Conservation (phyloP, 2,113 vertebrate species). For the Nyctibius bracteatus region DNA sequence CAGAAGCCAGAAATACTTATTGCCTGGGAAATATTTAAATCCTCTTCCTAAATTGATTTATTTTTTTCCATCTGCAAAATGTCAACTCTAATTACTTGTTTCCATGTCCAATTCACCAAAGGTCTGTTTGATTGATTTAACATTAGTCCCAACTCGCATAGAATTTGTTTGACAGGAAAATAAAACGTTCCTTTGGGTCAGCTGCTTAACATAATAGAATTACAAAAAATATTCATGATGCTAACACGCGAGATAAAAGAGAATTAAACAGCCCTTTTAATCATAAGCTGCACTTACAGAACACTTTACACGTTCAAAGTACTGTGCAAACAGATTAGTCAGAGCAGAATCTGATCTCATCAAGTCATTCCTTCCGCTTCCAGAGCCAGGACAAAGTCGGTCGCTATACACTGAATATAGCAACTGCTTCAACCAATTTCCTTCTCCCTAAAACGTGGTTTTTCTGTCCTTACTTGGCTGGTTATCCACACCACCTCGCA, state of each 20-base stretch:
- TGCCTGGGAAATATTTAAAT: background rate
- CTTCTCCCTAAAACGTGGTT: background rate
- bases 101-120: background rate
- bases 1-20: background rate
- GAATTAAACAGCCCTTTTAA: conserved; percentile 15
- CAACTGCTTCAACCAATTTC: background rate
- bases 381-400: background rate
- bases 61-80: background rate
- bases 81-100: background rate
- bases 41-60: background rate
- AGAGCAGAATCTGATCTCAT: background rate
- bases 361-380: background rate
- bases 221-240: background rate
- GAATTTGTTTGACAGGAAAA: conserved; percentile 15
- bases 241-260: background rate
- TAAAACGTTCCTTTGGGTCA: background rate
- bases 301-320: background rate
- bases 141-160: background rate
- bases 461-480: background rate
- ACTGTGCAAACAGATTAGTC: conserved; percentile 12
- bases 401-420: background rate
- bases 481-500: background rate
- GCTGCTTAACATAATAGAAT: background rate
- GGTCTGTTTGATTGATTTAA: background rate
- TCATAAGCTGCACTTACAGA: conserved; percentile 27